Evolutionary conservation across 2,113 vertebrate species (phyloP).

Genomic region (Patagioenas fasciata): DNA sequence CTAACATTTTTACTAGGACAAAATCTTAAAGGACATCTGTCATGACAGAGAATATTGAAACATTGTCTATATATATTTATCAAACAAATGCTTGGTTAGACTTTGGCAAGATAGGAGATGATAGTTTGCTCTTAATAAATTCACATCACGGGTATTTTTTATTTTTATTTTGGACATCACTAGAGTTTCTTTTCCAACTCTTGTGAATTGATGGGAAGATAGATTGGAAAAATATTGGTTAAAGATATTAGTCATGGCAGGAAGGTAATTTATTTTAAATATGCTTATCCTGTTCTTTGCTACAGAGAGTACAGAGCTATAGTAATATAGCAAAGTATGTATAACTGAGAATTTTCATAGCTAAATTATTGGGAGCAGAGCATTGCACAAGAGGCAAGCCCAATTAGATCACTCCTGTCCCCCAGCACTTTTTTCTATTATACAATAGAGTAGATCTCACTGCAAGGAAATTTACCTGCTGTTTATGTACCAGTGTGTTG

Average conservation of each 20-base stretch:
- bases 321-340: background rate
- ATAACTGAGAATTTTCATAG: background rate
- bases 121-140: background rate
- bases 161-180: background rate
- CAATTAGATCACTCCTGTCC: background rate
- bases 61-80: background rate
- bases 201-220: background rate
- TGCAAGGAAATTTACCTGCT: background rate
- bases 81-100: background rate
- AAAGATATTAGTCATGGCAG: background rate
- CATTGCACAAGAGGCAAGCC: background rate
- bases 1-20: slow-evolving; percentile 63
- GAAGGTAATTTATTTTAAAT: background rate
- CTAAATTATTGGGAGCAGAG: background rate
- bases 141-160: background rate
- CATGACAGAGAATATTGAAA: background rate
- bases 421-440: background rate
- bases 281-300: background rate
- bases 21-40: slow-evolving; percentile 65
- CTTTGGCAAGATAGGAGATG: background rate
- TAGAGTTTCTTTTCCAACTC: background rate
- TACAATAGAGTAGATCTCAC: background rate
- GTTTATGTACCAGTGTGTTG: background rate
- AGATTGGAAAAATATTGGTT: background rate
- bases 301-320: background rate